phyloP scores from a whole-genome alignment of 1,140 invertebrate species.

The Brachionus sp. region DNA sequence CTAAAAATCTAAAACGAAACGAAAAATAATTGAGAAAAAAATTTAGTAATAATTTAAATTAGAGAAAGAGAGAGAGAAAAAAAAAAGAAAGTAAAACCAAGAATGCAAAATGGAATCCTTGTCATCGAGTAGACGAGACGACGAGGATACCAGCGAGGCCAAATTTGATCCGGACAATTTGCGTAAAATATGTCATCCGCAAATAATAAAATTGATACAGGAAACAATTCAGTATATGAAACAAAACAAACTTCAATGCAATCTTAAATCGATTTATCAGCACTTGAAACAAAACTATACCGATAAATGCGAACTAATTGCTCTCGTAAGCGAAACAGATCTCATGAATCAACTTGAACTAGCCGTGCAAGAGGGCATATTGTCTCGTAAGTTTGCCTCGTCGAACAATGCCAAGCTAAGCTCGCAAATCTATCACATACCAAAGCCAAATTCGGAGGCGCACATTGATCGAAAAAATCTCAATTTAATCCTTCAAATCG shows the following conservation, averaged over 20 bases:
- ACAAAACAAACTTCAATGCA: constrained; percentile 32
- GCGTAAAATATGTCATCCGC: neutral
- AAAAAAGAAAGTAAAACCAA: neutral
- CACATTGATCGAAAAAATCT: neutral
- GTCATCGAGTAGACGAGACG: constrained; percentile 22
- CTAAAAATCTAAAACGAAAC: neutral
- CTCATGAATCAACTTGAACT: constrained; percentile 44
- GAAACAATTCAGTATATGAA: constrained; percentile 29
- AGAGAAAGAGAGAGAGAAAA: neutral
- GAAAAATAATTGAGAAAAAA: neutral
- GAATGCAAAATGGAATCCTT: constrained; percentile 24
- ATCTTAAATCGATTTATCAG: neutral
- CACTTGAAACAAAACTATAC: neutral
- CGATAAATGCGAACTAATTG: neutral
- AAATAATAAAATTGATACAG: constrained; percentile 26
- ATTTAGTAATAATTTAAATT: neutral
- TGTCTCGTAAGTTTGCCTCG: constrained; percentile 24
- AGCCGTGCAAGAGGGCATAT: constrained; percentile 15
- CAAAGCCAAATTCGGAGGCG: neutral
- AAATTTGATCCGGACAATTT: neutral
- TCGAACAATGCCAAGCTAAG: neutral
- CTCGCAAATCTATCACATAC: constrained; percentile 21
- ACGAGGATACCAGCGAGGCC: neutral
- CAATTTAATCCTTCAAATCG: constrained; percentile 26
- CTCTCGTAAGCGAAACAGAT: neutral